Base-by-base conservation (phyloP, 2,113 vertebrate genomes). In the Condylura cristata region DNA sequence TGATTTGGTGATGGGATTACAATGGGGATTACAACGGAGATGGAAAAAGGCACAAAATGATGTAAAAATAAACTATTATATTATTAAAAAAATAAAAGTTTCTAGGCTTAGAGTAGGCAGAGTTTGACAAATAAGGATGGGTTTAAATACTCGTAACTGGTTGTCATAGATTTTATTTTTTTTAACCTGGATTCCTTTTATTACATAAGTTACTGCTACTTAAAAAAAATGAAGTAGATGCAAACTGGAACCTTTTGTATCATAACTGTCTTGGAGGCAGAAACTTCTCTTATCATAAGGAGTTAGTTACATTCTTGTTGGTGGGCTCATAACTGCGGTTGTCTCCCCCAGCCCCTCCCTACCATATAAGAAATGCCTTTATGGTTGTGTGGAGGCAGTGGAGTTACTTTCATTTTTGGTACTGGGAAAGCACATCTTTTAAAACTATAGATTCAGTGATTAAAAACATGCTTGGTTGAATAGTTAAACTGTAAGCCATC, bases 401-500 rank as follows among this genome's bases (percentile, higher is more conserved):
- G 41, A 37, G 0, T 80, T 94, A 14, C n/a, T 71, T 89, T 92
- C 34, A 37, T 32, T 89, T 96, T 89, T 91, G 71, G 56, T 60
- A 48, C 32, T 61, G 72, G 14, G 24, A 60, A 32, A 70, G 58
- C 70, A 30, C 17, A 74, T 89, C 32, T 24, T 80, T 94, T 92
- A 75, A 34, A 91, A 37, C 80, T 17, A 58, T 53, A 66, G 32
- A 68, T 92, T 92, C 4, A 28, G 22, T 85, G 13, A 53, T 78
- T n/a, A n/a, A n/a, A 88, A 72, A 72, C 18, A 53, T 72, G n/a
- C 34, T 6, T 61, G 30, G 30, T 53, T 70, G 66, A 85, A n/a
- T 85, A 83, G 66, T 74, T 88, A 88, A 84, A 88, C 24, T 88
- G 9, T 75, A 89, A 74, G 58, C 11, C 60, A 94, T 63, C 34